phyloP scores from a whole-genome alignment of 2,888 invertebrate genomes.

The Sphinx pinastri region DNA sequence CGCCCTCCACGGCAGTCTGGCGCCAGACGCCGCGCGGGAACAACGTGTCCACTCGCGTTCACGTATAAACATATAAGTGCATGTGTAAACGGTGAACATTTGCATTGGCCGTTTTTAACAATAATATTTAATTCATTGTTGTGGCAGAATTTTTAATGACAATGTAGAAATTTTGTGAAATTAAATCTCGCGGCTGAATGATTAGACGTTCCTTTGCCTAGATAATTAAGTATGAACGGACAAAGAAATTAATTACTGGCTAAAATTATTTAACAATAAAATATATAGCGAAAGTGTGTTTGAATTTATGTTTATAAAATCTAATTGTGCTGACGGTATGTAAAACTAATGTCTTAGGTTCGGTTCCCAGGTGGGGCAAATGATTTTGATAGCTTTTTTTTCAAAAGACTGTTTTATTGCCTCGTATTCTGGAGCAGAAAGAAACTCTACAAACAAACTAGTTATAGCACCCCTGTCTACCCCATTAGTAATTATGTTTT shows the following conservation, averaged over 20 bases:
- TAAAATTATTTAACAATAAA: not conserved
- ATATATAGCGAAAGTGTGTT: not conserved
- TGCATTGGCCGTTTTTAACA: too few species aligned
- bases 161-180: not conserved
- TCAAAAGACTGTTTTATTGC: too few species aligned
- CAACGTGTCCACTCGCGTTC: not conserved
- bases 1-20: slow-evolving; percentile 15
- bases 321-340: too few species aligned
- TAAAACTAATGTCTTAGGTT: too few species aligned
- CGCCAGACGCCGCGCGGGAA: not conserved
- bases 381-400: too few species aligned
- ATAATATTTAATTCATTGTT: not conserved
- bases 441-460: too few species aligned
- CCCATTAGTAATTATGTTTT: too few species aligned
- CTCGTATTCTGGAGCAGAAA: too few species aligned
- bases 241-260: not conserved
- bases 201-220: slow-evolving; percentile 13
- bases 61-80: too few species aligned
- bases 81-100: too few species aligned
- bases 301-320: not conserved
- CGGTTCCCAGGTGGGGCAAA: too few species aligned
- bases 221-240: not conserved
- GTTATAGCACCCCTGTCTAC: too few species aligned
- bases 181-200: not conserved
- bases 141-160: not conserved